Evolutionary conservation across 2,888 invertebrate species (phyloP).

Genomic region (Abrostola triplasia): DNA sequence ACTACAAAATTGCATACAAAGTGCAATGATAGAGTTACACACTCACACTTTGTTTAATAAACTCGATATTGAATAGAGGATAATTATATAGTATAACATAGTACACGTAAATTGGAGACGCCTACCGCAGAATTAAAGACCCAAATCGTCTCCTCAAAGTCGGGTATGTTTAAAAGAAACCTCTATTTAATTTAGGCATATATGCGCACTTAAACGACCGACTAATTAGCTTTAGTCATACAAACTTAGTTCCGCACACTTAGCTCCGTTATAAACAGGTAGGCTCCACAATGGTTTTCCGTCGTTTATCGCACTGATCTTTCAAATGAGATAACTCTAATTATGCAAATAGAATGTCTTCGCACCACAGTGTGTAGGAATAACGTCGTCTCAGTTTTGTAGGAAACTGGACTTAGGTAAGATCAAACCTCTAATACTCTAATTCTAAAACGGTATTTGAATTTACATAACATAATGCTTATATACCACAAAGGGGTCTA

Average conservation of each 20-base stretch:
- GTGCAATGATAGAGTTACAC: too few relatives aligned
- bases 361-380: background rate
- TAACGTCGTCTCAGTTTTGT: background rate
- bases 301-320: conserved; percentile 6
- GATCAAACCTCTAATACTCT: too few relatives aligned
- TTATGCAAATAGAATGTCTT: conserved; percentile 12
- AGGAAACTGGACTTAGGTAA: too few relatives aligned
- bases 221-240: conserved; percentile 10
- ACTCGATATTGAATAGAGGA: too few relatives aligned
- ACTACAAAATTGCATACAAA: too few relatives aligned
- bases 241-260: conserved; percentile 28
- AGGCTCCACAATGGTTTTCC: conserved; percentile 10
- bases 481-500: too few relatives aligned
- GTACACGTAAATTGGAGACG: too few relatives aligned
- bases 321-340: conserved; percentile 14
- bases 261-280: conserved; percentile 10
- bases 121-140: background rate
- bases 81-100: too few relatives aligned
- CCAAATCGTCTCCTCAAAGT: background rate
- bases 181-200: background rate
- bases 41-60: too few relatives aligned
- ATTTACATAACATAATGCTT: too few relatives aligned
- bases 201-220: conserved; percentile 9
- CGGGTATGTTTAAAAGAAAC: conserved; percentile 13
- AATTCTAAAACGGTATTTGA: too few relatives aligned